Conservation (phyloP, 2,888 invertebrate genomes). For the Podabrus alpinus region DNA sequence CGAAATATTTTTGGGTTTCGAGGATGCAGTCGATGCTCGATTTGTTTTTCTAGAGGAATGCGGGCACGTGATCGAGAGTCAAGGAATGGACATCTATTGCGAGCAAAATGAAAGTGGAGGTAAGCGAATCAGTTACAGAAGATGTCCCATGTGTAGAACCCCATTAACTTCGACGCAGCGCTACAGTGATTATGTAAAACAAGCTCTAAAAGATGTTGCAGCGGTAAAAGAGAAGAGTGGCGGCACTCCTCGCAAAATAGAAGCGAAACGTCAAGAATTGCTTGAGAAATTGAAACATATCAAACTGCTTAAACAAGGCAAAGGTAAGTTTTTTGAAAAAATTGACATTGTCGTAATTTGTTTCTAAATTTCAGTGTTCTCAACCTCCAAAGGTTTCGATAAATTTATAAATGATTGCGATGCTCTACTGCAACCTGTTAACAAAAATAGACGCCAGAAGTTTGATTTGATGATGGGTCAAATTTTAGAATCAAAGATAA, state of each 20-base stretch:
- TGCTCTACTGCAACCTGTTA: background rate
- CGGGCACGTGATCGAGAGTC: conserved; percentile 57
- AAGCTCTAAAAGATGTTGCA: conserved; percentile 52
- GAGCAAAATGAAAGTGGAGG: background rate
- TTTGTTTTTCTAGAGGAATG: conserved; percentile 62
- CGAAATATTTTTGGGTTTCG: conserved; percentile 52
- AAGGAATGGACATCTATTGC: conserved; percentile 51
- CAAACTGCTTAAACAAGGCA: background rate
- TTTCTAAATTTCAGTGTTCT: background rate
- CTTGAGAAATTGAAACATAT: background rate
- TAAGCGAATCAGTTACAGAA: background rate
- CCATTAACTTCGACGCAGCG: conserved; percentile 5
- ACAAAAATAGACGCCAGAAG: background rate
- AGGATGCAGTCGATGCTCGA: conserved; percentile 60
- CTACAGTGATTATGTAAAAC: conserved; percentile 60
- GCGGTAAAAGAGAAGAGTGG: conserved; percentile 54
- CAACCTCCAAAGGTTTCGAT: background rate
- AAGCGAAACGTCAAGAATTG: background rate
- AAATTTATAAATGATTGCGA: background rate
- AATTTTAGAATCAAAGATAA: too few species aligned
- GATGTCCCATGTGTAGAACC: background rate
- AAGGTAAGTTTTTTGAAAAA: background rate
- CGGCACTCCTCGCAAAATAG: conserved; percentile 39
- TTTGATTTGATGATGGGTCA: too few species aligned
- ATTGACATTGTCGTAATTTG: background rate